A percentile compares a stretch with the other conserved stretches of the same genome.
phyloP scores from a whole-genome alignment of 2,113 vertebrate species.

The Camarhynchus parvulus region DNA sequence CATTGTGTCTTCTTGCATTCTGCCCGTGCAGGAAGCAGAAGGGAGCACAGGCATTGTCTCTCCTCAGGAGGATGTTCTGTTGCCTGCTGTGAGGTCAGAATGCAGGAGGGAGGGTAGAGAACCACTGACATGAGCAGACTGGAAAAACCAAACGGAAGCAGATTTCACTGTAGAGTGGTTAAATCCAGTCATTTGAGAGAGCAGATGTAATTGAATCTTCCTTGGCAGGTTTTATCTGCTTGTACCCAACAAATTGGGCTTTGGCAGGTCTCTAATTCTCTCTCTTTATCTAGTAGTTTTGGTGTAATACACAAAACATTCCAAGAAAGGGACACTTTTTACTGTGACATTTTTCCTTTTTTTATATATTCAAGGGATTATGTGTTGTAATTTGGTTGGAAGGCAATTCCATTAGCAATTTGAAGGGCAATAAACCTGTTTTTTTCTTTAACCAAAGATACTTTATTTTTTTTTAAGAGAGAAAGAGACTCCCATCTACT shows the following conservation, averaged over 20 bases:
- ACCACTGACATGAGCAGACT: neutral
- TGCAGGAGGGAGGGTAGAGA: neutral
- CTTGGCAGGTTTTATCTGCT: neutral
- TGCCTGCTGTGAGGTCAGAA: neutral
- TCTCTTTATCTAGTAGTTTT: neutral
- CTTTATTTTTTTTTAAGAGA: neutral
- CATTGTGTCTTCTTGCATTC: neutral
- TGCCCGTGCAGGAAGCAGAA: neutral
- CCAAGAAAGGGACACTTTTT: neutral
- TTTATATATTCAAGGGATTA: neutral
- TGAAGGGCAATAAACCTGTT: conserved; percentile 3
- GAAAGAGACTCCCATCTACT: conserved; percentile 2
- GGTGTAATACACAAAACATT: neutral
- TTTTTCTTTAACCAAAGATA: conserved; percentile 73
- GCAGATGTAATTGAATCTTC: neutral
- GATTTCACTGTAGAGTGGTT: neutral
- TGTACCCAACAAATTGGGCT: neutral
- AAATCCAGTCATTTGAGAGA: neutral
- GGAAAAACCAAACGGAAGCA: neutral
- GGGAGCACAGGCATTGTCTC: neutral
- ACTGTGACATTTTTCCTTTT: neutral
- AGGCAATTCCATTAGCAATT: conserved; percentile 38
- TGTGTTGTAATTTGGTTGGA: conserved; percentile 20
- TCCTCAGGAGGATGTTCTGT: neutral
- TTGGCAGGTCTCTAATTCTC: neutral